Evolutionary conservation across 1,140 invertebrate genomes (phyloP), one percentile per base, ranked within the genome.

Genomic region (Xylocopa sonorina): DNA sequence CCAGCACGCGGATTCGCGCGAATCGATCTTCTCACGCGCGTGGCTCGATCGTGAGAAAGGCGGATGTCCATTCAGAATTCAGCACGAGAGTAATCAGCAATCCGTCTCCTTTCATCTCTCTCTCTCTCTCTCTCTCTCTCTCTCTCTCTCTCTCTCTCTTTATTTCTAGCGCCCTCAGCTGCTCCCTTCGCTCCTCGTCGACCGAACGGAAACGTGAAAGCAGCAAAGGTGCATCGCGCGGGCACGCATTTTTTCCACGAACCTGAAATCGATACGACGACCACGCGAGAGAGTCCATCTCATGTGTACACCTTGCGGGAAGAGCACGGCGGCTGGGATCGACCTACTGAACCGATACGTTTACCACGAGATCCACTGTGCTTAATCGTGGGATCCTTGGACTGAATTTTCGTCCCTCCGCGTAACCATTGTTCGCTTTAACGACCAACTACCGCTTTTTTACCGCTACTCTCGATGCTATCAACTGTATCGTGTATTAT

Each of bases 31-130:
- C 69, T 58, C 69, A 73, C 55, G 58, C 29, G 69, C 10, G 32
- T 34, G 69, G 63, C n/a, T 60, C 55, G 69, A 62, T 71, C 69
- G 69, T 73, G 69, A 73, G 69, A 73, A 73, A 73, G 55, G 53
- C 69, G 69, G 55, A 73, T 73, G 57, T 73, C 57, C 69, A 73
- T 73, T 73, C 27, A 32, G 55, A 73, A 73, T 73, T 58, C 38
- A 60, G 69, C 46, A 29, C 51, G 21, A 62, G 58, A 62, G 38
- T 32, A 62, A 62, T 34, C 29, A n/a, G 18, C 3, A 32, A 3
- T 58, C 1, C 32, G 14, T 32, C 21, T n/a, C n/a, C n/a, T n/a
- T n/a, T n/a, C n/a, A n/a, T 34, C 5, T 7, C 18, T 32, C 2
- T 58, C 18, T 32, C 3, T 58, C 7, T 58, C 12, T 3, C 7